Percentiles rank a stretch among this genome's conserved stretches.
Conservation (phyloP, 2,888 invertebrate genomes). For the Oligia latruncula region DNA sequence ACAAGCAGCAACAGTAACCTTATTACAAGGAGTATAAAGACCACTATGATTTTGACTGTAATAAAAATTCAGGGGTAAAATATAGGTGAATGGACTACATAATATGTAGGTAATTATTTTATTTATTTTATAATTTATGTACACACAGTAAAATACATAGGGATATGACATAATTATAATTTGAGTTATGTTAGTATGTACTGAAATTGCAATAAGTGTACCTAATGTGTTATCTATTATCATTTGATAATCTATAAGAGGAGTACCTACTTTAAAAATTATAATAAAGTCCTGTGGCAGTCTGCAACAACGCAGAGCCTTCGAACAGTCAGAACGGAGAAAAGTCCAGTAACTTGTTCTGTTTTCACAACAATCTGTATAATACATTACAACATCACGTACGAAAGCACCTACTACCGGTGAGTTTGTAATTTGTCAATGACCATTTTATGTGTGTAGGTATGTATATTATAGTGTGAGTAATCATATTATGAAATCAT, state of each 20-base stretch:
- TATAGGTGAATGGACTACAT: background rate
- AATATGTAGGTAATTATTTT: background rate
- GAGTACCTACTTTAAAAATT: slow-evolving; percentile 5
- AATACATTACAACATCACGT: background rate
- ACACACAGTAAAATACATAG: no score
- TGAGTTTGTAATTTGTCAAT: background rate
- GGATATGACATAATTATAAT: no score
- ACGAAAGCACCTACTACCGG: background rate
- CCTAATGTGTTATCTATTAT: slow-evolving; percentile 31
- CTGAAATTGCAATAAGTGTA: slow-evolving; percentile 23
- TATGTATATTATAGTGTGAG: background rate
- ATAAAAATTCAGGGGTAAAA: no score
- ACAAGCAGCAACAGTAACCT: no score
- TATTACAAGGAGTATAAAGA: no score
- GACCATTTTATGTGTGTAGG: background rate
- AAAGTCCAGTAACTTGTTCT: background rate
- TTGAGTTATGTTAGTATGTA: background rate
- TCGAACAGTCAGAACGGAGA: background rate
- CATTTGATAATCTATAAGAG: slow-evolving; percentile 18
- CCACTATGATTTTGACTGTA: no score
- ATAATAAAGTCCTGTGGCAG: background rate
- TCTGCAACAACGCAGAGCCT: background rate
- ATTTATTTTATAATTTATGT: no score
- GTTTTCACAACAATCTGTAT: background rate
- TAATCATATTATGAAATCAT: slow-evolving; percentile 3